Evolutionary conservation across 2,797 vertebrate genomes (phyloP), one percentile per base, ranked within the genome.

Genomic region (Rhinatrema bivittatum): DNA sequence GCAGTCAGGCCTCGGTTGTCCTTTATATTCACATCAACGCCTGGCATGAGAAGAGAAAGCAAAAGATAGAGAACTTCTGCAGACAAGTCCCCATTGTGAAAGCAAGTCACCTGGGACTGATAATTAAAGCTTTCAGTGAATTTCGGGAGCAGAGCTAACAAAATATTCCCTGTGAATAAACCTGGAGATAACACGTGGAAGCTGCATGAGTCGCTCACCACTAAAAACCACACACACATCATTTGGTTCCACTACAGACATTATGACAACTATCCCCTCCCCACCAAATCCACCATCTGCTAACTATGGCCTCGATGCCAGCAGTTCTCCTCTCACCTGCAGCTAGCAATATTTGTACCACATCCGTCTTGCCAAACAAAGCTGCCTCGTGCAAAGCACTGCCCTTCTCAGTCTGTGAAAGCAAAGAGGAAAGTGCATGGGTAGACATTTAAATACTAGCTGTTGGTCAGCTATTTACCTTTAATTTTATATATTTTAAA

Each of bases 321-420:
- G 4, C 53, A 39, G 65, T 60, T 56, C 10, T 45, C 72, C 69
- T 70, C 86, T 85, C 72, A 99, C 96, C 96, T 87, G 93, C 86
- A 52, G 79, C 74, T 62, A 99, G 88, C 50, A 99, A 92, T 70
- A 89, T 93, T 76, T 93, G 93, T 23, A 99, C 96, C 72, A 99
- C 93, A 54, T 97, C 93, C 7, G 83, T 88, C 84, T 98, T 98
- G 59, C 96, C 96, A 76, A 84, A 99, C 62, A 97, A 85, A 59
- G 94, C 95, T 23, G 96, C 96, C 82, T 98, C 96, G 23, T 99
- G 94, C 68, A 99, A 93, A 68, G 96, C 96, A 49, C 94, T 98
- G 79, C 96, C 96, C 78, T 94, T 98, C 76, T 98, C 94, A 39
- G 94, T 99, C 96, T 99, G 78, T 62, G 23, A 82, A 78, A 66